phyloP scores from a whole-genome alignment of 1,140 invertebrate species.

The Propsilocerus akamusi region DNA sequence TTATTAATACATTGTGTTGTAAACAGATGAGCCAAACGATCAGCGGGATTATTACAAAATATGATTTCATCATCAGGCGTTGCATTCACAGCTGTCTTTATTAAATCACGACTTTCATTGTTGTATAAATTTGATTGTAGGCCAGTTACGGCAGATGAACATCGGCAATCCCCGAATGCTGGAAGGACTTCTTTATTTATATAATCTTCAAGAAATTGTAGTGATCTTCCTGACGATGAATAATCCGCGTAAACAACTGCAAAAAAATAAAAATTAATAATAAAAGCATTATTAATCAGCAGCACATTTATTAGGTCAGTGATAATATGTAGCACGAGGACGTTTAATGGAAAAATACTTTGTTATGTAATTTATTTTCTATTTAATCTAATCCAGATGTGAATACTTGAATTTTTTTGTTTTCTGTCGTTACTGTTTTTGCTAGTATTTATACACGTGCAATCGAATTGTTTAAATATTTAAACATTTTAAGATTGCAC shows the following conservation, averaged over 20 bases:
- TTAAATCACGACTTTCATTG: conserved; percentile 63
- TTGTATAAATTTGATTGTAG: conserved; percentile 75
- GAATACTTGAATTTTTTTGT: background rate
- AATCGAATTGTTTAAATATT: too few relatives aligned
- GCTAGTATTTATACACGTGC: background rate
- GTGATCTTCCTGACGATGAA: conserved; percentile 57
- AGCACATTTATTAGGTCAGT: too few relatives aligned
- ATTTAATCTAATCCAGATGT: too few relatives aligned
- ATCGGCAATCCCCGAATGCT: conserved; percentile 69
- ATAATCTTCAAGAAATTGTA: conserved; percentile 79
- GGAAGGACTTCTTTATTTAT: conserved; percentile 64
- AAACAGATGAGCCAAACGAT: background rate
- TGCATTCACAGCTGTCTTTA: conserved; percentile 62
- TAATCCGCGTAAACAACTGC: conserved; percentile 73
- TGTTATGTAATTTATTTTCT: background rate
- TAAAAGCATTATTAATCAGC: background rate
- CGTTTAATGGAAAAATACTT: background rate
- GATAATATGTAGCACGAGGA: background rate
- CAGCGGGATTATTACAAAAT: conserved; percentile 46
- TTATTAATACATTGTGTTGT: too few relatives aligned
- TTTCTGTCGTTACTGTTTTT: background rate
- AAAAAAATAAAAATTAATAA: conserved; percentile 21
- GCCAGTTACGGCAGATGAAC: conserved; percentile 67
- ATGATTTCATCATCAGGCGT: conserved; percentile 67
- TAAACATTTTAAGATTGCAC: too few relatives aligned